Conservation (phyloP, 2,113 vertebrate species). For the Halcyon senegalensis region DNA sequence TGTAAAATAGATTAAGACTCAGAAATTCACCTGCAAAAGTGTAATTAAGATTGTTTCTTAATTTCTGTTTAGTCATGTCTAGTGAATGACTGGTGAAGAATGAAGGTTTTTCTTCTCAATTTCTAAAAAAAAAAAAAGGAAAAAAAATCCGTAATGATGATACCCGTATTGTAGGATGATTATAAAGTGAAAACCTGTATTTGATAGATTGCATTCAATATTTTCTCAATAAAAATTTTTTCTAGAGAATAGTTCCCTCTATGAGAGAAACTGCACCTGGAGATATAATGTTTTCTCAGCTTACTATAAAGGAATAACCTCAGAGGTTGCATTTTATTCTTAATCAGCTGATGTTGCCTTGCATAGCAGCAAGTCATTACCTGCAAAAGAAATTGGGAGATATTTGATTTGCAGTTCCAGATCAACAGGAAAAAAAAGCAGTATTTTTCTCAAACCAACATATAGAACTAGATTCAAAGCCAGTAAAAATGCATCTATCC, state of each 20-base stretch:
- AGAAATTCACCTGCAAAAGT: background rate
- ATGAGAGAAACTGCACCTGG: background rate
- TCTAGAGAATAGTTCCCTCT: background rate
- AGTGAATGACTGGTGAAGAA: background rate
- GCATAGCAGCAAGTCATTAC: background rate
- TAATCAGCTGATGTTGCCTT: background rate
- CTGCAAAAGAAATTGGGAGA: background rate
- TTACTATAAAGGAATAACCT: background rate
- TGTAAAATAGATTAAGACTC: background rate
- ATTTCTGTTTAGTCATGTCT: background rate
- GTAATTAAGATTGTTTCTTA: background rate
- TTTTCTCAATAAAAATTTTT: background rate
- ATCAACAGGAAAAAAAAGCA: background rate
- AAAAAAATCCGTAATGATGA: background rate
- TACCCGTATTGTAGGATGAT: background rate
- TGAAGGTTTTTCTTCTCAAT: background rate
- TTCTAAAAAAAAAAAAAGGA: background rate
- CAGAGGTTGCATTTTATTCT: background rate
- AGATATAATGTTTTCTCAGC: background rate
- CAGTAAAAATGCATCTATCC: background rate
- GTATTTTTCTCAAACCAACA: background rate
- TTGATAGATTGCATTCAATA: background rate
- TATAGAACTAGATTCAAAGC: background rate
- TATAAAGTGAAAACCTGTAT: background rate
- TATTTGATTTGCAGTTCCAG: background rate